phyloP scores from a whole-genome alignment of 1,140 invertebrate genomes.

The Pararge aegeria region DNA sequence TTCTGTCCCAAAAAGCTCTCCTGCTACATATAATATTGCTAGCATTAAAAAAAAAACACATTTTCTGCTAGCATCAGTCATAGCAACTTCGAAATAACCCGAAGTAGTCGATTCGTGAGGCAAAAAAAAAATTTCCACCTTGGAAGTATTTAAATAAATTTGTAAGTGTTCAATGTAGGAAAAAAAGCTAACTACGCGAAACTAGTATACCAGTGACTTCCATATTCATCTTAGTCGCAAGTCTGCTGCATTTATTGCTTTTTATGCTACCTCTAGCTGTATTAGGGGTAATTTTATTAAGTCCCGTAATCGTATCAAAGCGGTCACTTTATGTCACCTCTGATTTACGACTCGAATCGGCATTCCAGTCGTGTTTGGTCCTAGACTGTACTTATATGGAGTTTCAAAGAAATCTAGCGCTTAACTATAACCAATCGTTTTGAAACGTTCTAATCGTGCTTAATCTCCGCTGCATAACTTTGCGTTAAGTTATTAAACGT shows the following conservation, averaged over 20 bases:
- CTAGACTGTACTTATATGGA: constrained; percentile 20
- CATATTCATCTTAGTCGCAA: background rate
- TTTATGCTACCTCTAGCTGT: constrained; percentile 1
- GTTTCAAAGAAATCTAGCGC: constrained; percentile 8
- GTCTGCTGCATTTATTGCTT: background rate
- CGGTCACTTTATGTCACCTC: constrained; percentile 21
- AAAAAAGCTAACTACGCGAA: no score
- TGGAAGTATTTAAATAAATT: no score
- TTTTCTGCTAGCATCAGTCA: no score
- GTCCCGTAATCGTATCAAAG: constrained; percentile 25
- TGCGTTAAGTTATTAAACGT: no score
- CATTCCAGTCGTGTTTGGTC: constrained; percentile 16
- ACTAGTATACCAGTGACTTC: background rate
- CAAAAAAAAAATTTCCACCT: no score
- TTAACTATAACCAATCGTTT: background rate
- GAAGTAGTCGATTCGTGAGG: no score
- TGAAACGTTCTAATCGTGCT: background rate
- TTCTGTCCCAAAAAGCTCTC: no score
- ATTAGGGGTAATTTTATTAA: constrained; percentile 27
- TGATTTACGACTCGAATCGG: constrained; percentile 23
- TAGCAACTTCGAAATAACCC: no score
- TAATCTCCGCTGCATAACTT: background rate
- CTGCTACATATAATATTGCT: no score
- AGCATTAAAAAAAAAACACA: no score
- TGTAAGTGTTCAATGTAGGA: no score